phyloP scores from a whole-genome alignment of 2,113 vertebrate genomes.

The Pseudorhombus dupliciocellatus region DNA sequence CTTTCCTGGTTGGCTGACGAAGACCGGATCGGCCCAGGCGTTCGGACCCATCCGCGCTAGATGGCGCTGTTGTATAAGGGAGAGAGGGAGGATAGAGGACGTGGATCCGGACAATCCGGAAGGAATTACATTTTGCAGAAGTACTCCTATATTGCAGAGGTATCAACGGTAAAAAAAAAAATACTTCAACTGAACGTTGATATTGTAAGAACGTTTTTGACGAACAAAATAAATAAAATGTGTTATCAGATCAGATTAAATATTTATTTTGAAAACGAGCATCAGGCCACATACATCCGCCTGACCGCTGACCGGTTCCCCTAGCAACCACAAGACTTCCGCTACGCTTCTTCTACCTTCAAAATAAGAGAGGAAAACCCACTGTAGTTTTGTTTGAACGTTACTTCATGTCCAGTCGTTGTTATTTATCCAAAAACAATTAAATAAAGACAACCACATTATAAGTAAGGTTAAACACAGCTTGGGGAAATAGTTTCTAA shows the following conservation, averaged over 20 bases:
- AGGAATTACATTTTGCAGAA: no score
- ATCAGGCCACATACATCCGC: background rate
- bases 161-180: no score
- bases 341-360: background rate
- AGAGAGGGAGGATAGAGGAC: no score
- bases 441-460: background rate
- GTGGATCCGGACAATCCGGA: background rate
- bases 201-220: no score
- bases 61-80: slow-evolving; percentile 27
- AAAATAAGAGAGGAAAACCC: background rate
- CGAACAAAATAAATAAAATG: no score
- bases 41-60: background rate
- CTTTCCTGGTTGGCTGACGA: slow-evolving; percentile 78
- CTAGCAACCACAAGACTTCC: background rate
- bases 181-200: no score
- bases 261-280: background rate
- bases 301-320: background rate
- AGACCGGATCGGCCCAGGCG: slow-evolving; percentile 65
- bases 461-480: background rate
- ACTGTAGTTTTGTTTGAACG: background rate
- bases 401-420: background rate
- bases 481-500: background rate
- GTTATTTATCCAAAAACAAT: background rate
- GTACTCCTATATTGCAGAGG: no score
- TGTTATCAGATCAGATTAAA: no score